Base-by-base conservation (phyloP, 2,113 vertebrate species). In the cat (Felis catus) region DNA sequence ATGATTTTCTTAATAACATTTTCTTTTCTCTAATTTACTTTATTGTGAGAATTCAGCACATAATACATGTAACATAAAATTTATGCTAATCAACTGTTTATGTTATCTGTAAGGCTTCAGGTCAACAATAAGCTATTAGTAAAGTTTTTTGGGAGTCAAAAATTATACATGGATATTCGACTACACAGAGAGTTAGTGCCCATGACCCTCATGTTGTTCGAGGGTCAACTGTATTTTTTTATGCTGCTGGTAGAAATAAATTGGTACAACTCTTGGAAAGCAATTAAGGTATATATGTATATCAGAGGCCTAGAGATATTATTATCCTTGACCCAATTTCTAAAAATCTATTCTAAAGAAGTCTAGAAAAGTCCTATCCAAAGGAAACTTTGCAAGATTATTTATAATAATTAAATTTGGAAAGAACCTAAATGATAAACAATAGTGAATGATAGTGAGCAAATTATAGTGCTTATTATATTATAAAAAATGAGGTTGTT, bases 361-460 rank as follows among this genome's bases (percentile, higher is more conserved):
- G 45, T n/a, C 21, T 29, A 68, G 70, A 89, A 91, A 91, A 80
- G 0, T 14, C 29, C 78, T 39, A 68, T 74, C 15, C 45, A 48
- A 55, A 80, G 58, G 18, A 93, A 96, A 96, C 19, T 88, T 55
- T 63, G 25, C 1, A 74, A 55, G 7, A 27, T 87, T 87, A 51
- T 83, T 95, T 89, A 53, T 81, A 80, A 80, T 88, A 93, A 90
- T 53, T 74, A 58, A 95, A 91, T 93, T 83, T 81, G 89, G 31
- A 90, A 80, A 85, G 71, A 82, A 58, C 13, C 21, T 89, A 73
- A 71, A 25, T 87, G 55, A 82, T 29, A 79, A 73, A 61, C 6
- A 70, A 9, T 91, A 39, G 36, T 66, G 27, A 76, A 63, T 84
- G 61, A 16, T 76, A 76, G 85, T 76, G 76, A 82, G 18, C 53